Percentiles rank a stretch among this genome's conserved stretches.
phyloP scores from a whole-genome alignment of 2,797 vertebrate species.

The Adrianichthys oophorus region DNA sequence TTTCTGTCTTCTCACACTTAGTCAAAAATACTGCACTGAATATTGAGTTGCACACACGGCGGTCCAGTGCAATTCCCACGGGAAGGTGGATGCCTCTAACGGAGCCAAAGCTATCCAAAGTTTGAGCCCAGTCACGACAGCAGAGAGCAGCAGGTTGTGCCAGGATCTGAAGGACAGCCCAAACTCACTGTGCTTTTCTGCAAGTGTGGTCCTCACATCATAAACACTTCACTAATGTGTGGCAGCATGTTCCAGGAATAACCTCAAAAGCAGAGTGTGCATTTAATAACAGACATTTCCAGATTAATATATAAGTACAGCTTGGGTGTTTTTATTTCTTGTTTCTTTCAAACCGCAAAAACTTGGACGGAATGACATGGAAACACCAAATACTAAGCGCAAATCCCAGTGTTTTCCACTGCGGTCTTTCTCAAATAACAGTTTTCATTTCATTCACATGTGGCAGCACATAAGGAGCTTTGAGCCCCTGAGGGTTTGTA shows the following conservation, averaged over 20 bases:
- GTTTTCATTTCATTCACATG: not conserved
- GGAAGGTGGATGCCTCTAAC: constrained; percentile 7
- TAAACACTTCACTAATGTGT: constrained; percentile 65
- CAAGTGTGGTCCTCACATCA: constrained; percentile 69
- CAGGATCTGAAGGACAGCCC: constrained; percentile 39
- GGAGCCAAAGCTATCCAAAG: constrained; percentile 9
- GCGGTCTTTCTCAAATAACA: constrained; percentile 1
- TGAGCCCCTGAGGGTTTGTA: not conserved
- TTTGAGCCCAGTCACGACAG: constrained; percentile 19
- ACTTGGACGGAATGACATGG: constrained; percentile 19
- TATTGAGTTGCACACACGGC: constrained; percentile 27
- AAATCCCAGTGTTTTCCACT: constrained; percentile 17
- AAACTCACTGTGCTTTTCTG: constrained; percentile 41
- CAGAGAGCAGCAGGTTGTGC: constrained; percentile 35
- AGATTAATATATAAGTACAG: constrained; percentile 41
- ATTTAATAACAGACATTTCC: constrained; percentile 50
- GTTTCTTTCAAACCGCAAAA: constrained; percentile 26
- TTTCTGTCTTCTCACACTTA: constrained; percentile 15
- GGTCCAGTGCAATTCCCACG: constrained; percentile 7
- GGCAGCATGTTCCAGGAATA: constrained; percentile 51
- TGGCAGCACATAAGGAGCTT: constrained; percentile 2
- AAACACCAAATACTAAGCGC: constrained; percentile 4
- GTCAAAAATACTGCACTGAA: constrained; percentile 41
- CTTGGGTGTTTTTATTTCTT: constrained; percentile 16
- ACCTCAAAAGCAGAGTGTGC: constrained; percentile 50